A percentile compares a stretch with the other conserved stretches of the same genome.
These are phyloP conservation scores for Mormyrus hasselquistii DNA, from an alignment of 2,797 vertebrate genomes.

Conservation along the genomic window DNA sequence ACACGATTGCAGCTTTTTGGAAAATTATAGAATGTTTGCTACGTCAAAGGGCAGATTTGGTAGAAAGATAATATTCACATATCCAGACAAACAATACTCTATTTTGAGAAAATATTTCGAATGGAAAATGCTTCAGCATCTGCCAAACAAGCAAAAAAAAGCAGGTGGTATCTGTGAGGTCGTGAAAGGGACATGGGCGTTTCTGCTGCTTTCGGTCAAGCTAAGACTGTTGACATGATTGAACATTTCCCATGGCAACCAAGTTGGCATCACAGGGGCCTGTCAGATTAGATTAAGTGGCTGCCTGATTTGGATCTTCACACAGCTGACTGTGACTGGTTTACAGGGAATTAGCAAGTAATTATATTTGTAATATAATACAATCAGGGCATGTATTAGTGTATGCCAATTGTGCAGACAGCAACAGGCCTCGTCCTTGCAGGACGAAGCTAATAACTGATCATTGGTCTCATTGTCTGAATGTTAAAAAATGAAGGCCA, in stretches of 20 bases:
- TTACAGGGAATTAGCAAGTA: constrained; percentile 25
- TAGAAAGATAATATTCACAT: not conserved
- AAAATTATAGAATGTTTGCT: not conserved
- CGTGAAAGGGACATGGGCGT: constrained; percentile 18
- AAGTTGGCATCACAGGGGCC: constrained; percentile 11
- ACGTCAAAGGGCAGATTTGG: not conserved
- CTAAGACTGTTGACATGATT: constrained; percentile 30
- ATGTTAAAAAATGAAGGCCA: not conserved
- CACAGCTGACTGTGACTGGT: constrained; percentile 25
- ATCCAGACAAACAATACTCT: not conserved
- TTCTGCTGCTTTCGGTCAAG: constrained; percentile 15
- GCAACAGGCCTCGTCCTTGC: not conserved
- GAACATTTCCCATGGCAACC: constrained; percentile 34
- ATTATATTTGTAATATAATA: constrained; percentile 29
- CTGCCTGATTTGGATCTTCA: constrained; percentile 18
- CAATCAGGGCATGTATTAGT: constrained; percentile 15
- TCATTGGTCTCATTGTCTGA: constrained; percentile 2
- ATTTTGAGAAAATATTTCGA: not conserved
- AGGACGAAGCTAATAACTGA: not conserved
- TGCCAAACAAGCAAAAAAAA: not conserved
- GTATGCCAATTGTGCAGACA: constrained; percentile 16
- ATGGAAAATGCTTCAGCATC: not conserved
- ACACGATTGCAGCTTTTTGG: not conserved
- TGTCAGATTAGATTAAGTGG: constrained; percentile 15
- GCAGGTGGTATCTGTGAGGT: constrained; percentile 26